Evolutionary conservation across 2,888 invertebrate genomes (phyloP).

Genomic region (Melanotus villosus): DNA sequence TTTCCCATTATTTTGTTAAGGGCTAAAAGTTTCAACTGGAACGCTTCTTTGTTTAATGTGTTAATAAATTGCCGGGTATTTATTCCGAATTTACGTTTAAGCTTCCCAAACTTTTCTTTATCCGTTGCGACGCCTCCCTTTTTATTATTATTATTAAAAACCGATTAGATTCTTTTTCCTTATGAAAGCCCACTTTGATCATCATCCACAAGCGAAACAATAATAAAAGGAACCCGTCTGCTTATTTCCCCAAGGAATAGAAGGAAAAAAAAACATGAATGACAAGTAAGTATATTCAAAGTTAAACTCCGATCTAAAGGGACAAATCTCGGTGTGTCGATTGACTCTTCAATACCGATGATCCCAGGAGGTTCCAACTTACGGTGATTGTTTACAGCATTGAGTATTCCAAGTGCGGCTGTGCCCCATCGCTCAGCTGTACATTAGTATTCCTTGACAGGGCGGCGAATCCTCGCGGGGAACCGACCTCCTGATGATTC

Average conservation of each 20-base stretch:
- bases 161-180: no score
- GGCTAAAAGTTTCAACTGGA: no score
- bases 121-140: no score
- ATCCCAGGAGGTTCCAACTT: conserved; percentile 35
- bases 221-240: no score
- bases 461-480: conserved; percentile 40
- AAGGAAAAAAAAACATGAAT: conserved; percentile 26
- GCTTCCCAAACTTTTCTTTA: no score
- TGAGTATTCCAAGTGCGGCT: conserved; percentile 47
- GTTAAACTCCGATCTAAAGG: conserved; percentile 5
- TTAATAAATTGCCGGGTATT: no score
- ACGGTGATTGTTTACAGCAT: conserved; percentile 51
- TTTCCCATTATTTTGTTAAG: background rate
- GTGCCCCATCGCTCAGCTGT: conserved; percentile 41
- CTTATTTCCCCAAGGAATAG: no score
- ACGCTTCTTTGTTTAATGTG: no score
- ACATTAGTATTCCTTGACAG: conserved; percentile 52
- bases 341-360: conserved; percentile 41
- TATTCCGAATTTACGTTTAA: no score
- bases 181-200: no score
- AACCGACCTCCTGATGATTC: conserved; percentile 36
- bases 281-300: conserved; percentile 11
- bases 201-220: no score
- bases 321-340: conserved; percentile 35
- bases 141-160: no score